Percentiles rank a stretch among this genome's conserved stretches.
phyloP scores from a whole-genome alignment of 2,888 invertebrate species.

The Rhagophthalmus giganteus region DNA sequence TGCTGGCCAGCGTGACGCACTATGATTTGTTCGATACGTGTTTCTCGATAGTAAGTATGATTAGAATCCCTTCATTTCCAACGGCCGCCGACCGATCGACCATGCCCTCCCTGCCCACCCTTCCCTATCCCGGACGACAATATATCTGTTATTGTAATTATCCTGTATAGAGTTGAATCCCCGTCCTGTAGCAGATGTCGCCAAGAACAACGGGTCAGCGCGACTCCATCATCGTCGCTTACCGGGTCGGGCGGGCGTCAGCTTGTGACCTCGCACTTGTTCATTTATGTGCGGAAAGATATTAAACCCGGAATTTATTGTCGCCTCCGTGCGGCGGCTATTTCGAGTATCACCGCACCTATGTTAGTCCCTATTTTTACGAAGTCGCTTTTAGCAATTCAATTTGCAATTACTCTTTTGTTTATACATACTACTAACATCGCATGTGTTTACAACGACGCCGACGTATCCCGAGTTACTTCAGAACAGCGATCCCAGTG shows the following conservation, averaged over 20 bases:
- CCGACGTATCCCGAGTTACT: conserved; percentile 15
- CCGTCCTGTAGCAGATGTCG: conserved; percentile 48
- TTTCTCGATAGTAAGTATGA: conserved; percentile 36
- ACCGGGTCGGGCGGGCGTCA: conserved; percentile 49
- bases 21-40: conserved; percentile 56
- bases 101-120: conserved; percentile 24
- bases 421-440: conserved; percentile 37
- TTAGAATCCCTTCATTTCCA: conserved; percentile 26
- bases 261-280: conserved; percentile 53
- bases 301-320: conserved; percentile 56
- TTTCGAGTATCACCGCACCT: conserved; percentile 38
- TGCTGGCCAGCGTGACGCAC: conserved; percentile 49
- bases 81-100: conserved; percentile 18
- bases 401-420: conserved; percentile 43
- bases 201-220: conserved; percentile 47
- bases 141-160: conserved; percentile 48
- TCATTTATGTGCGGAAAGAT: conserved; percentile 53
- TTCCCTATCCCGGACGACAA: conserved; percentile 13
- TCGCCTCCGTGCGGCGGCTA: conserved; percentile 33
- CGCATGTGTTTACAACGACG: conserved; percentile 26
- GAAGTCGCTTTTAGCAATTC: conserved; percentile 38
- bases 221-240: conserved; percentile 48
- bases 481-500: conserved; percentile 13
- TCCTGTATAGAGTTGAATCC: conserved; percentile 52
- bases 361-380: conserved; percentile 38